phyloP scores from a whole-genome alignment of 2,113 vertebrate genomes.

The Cricetomys ansorgei region DNA sequence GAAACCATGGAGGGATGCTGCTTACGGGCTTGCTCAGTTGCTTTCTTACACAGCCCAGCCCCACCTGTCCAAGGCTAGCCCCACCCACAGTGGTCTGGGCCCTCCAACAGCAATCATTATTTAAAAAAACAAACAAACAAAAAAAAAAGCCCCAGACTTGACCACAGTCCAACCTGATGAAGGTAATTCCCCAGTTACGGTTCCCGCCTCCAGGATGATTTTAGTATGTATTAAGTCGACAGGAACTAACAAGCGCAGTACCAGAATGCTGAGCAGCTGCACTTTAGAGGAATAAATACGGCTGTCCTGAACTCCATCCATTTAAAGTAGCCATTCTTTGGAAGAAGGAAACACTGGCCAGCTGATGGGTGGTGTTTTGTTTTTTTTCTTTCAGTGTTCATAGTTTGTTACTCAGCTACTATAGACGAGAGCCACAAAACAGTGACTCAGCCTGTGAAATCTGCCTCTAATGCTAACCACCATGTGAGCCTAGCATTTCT shows the following conservation, averaged over 20 bases:
- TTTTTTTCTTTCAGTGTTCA: too few relatives aligned
- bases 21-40: not conserved
- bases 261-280: not conserved
- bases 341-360: not conserved
- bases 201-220: not conserved
- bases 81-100: not conserved
- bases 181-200: not conserved
- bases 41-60: not conserved
- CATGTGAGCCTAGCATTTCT: not conserved
- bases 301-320: not conserved
- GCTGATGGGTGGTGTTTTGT: too few relatives aligned
- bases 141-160: not conserved
- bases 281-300: too few relatives aligned
- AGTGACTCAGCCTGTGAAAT: not conserved
- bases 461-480: not conserved
- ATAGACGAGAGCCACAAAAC: not conserved
- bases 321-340: not conserved
- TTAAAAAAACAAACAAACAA: too few relatives aligned
- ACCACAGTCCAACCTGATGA: not conserved
- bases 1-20: not conserved
- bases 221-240: not conserved
- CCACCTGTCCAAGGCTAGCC: not conserved
- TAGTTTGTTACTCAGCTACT: not conserved
- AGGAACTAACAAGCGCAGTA: not conserved
- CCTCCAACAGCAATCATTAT: not conserved